Evolutionary conservation across 1,140 invertebrate species (phyloP).

Genomic region (Chelonus insularis): DNA sequence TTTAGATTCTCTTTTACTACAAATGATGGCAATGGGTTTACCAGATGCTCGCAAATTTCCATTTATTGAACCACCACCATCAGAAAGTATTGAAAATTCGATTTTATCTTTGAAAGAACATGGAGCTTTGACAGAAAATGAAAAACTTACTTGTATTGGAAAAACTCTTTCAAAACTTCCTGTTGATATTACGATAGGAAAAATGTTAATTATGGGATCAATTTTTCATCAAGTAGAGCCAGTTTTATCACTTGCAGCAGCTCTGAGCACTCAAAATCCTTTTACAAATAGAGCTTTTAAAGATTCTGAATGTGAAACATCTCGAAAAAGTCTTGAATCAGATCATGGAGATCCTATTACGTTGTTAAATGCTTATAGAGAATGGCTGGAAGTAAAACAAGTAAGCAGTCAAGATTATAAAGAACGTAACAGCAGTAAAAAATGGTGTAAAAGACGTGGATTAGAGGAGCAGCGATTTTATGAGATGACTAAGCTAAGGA

Average conservation of each 20-base stretch:
- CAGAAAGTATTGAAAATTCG: constrained; percentile 83
- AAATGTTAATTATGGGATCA: constrained; percentile 93
- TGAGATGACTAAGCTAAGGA: constrained; percentile 89
- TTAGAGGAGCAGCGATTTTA: constrained; percentile 96
- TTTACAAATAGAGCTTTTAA: constrained; percentile 88
- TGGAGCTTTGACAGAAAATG: constrained; percentile 80
- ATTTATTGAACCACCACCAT: constrained; percentile 88
- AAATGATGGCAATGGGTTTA: constrained; percentile 95
- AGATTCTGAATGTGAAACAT: constrained; percentile 81
- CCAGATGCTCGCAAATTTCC: constrained; percentile 91
- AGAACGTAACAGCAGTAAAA: constrained; percentile 61
- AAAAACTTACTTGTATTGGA: constrained; percentile 89
- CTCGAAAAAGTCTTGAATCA: constrained; percentile 81
- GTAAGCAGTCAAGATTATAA: constrained; percentile 46
- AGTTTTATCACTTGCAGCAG: constrained; percentile 87
- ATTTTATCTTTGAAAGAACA: constrained; percentile 86
- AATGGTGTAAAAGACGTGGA: constrained; percentile 86
- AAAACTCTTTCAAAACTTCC: constrained; percentile 86
- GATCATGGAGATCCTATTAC: constrained; percentile 96
- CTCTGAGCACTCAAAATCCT: constrained; percentile 90
- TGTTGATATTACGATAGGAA: constrained; percentile 93
- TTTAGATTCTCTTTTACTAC: constrained; percentile 87
- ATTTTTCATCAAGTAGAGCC: constrained; percentile 90
- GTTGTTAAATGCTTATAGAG: constrained; percentile 83
- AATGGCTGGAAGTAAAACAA: constrained; percentile 84